Evolutionary conservation across 2,113 vertebrate species (phyloP), one percentile per base, ranked within the genome.

Genomic region (Martes martes): DNA sequence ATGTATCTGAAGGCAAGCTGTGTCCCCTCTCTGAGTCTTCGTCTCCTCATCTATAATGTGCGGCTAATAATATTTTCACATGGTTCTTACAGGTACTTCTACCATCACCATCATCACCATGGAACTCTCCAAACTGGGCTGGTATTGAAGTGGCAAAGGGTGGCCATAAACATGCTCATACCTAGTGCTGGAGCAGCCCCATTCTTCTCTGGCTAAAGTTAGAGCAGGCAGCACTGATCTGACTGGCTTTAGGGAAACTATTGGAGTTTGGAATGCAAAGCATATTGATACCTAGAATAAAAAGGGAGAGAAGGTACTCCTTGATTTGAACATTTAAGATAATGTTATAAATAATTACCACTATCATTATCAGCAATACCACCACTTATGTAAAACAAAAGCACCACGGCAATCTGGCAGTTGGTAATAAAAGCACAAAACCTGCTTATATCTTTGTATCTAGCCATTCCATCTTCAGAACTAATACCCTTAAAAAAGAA

Each of bases 1-100:
- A 57, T 94, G 84, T 91, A 45, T 81, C 83, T 63, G 31, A 84
- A 31, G 74, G 31, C 82, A 92, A 93, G 47, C 71, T 55, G 15
- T 42, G 16, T 82, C 73, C 69, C 55, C 24, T 83, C 81, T 97
- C 87, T 57, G 39, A 79, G 45, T 28, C 92, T 94, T 65, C 9
- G 11, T 82, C 94, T 93, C 39, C 42, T 42, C 16, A 94, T 81
- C 81, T 95, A 23, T 94, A 94, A 97, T 91, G 47, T 55, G 26
- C 45, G 52, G 2, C n/a, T 94, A 89, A 92, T 59, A 36, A 57
- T 78, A 94, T 92, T 36, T 24, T 76, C 88, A 57, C 2, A 18
- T n/a, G 2, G 16, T 63, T 59, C 7, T 28, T 28, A 47, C 0
- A 63, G 59, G 82, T 87, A 63, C 24, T 15, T 74, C 94, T 31